These are phyloP conservation scores for Drosophila fuyamai DNA, from an alignment of 1,140 invertebrate species.

Conservation along the genomic window DNA sequence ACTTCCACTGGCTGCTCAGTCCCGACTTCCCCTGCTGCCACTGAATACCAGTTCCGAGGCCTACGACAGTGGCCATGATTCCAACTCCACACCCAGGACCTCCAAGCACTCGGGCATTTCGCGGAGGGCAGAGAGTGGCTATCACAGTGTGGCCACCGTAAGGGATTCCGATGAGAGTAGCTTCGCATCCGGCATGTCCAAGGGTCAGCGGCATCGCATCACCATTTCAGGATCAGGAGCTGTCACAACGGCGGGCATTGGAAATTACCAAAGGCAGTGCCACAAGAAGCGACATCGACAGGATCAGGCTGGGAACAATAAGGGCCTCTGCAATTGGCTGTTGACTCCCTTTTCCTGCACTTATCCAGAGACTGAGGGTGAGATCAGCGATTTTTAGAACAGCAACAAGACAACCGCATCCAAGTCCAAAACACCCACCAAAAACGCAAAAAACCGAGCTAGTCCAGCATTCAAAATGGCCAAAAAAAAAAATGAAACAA, in stretches of 20 bases:
- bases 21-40: constrained; percentile 75
- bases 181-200: constrained; percentile 91
- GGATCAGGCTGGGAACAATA: constrained; percentile 56
- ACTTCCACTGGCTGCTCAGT: constrained; percentile 85
- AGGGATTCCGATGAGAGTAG: constrained; percentile 94
- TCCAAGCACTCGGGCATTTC: constrained; percentile 91
- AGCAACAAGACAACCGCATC: constrained; percentile 9
- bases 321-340: constrained; percentile 79
- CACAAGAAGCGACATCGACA: constrained; percentile 77
- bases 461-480: constrained; percentile 70
- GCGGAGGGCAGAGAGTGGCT: constrained; percentile 92
- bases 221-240: constrained; percentile 84
- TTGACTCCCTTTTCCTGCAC: constrained; percentile 90
- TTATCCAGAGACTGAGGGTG: constrained; percentile 88
- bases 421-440: constrained; percentile 52
- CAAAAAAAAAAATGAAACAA: constrained; percentile 39
- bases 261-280: constrained; percentile 67
- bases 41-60: constrained; percentile 86
- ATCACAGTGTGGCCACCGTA: constrained; percentile 91
- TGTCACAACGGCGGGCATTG: constrained; percentile 29
- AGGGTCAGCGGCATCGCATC: constrained; percentile 88
- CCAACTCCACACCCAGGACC: constrained; percentile 89
- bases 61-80: constrained; percentile 92
- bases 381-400: constrained; percentile 87
- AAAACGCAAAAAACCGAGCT: constrained; percentile 41